Evolutionary conservation across 2,888 invertebrate genomes (phyloP).

Genomic region (Scaptomyza flava): DNA sequence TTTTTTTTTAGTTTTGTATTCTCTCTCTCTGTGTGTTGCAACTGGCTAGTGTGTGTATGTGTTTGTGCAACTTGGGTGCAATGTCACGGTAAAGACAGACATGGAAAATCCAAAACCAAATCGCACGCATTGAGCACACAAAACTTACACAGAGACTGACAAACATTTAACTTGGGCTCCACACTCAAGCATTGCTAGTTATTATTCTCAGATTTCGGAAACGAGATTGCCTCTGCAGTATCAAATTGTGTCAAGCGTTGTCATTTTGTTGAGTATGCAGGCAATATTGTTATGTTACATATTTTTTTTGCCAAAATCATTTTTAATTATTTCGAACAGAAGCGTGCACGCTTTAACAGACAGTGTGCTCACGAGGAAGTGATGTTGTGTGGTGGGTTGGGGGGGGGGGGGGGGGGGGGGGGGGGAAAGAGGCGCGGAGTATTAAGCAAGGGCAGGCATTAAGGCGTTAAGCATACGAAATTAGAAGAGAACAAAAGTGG

Average conservation of each 20-base stretch:
- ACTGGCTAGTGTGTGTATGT: conserved; percentile 21
- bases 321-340: too few relatives aligned
- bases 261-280: too few relatives aligned
- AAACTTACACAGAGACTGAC: not conserved
- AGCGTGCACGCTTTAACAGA: too few relatives aligned
- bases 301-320: too few relatives aligned
- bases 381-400: too few relatives aligned
- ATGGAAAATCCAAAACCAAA: conserved; percentile 23
- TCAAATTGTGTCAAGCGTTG: conserved; percentile 73
- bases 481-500: conserved; percentile 40
- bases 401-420: too few relatives aligned
- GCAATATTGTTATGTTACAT: too few relatives aligned
- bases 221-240: conserved; percentile 60
- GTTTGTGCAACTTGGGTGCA: conserved; percentile 37
- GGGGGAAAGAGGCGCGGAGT: not conserved
- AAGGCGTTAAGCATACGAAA: conserved; percentile 36
- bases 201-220: not conserved
- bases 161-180: conserved; percentile 35
- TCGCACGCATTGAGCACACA: conserved; percentile 29
- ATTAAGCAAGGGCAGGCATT: conserved; percentile 44
- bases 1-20: not conserved
- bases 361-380: too few relatives aligned
- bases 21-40: conserved; percentile 60
- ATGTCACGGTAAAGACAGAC: conserved; percentile 44
- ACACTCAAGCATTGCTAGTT: conserved; percentile 22